Conservation (phyloP, 2,797 vertebrate genomes). For the Falco berigora region DNA sequence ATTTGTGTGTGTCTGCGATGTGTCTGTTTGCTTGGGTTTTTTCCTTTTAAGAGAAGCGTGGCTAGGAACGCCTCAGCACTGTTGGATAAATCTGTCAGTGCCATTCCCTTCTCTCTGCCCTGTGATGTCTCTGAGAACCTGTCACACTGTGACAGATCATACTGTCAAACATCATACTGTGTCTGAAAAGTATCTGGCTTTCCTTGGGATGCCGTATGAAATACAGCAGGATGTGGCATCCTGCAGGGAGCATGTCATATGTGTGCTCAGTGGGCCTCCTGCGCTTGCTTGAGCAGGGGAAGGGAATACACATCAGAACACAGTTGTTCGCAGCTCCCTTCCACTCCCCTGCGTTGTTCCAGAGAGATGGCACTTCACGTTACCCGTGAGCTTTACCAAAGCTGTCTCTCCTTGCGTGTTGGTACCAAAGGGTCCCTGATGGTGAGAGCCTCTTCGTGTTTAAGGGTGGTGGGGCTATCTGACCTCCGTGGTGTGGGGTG, state of each 20-base stretch:
- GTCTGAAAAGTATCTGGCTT: slow-evolving; percentile 3
- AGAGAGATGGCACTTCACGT: accelerated
- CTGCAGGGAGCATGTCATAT: slow-evolving; percentile 4
- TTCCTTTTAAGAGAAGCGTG: not conserved
- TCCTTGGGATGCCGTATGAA: not conserved
- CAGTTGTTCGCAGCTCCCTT: not conserved
- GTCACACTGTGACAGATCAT: slow-evolving; percentile 6
- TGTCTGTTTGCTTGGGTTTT: not conserved
- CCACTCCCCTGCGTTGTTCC: not conserved
- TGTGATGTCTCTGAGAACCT: not conserved
- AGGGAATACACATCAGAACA: not conserved
- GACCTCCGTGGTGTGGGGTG: not conserved
- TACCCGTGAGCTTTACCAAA: not conserved
- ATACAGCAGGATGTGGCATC: slow-evolving; percentile 12
- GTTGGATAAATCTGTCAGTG: not conserved
- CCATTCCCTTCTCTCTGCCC: not conserved
- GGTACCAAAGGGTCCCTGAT: not conserved
- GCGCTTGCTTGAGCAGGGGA: not conserved
- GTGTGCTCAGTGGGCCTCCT: not conserved
- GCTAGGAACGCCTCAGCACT: not conserved
- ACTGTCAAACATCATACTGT: not conserved
- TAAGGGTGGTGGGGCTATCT: not conserved
- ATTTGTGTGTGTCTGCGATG: not conserved
- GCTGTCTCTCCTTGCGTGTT: not conserved
- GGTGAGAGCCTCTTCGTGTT: not conserved